Percentiles rank a stretch among this genome's conserved stretches.
phyloP scores from a whole-genome alignment of 2,888 invertebrate species.

The Chelonus formosanus region DNA sequence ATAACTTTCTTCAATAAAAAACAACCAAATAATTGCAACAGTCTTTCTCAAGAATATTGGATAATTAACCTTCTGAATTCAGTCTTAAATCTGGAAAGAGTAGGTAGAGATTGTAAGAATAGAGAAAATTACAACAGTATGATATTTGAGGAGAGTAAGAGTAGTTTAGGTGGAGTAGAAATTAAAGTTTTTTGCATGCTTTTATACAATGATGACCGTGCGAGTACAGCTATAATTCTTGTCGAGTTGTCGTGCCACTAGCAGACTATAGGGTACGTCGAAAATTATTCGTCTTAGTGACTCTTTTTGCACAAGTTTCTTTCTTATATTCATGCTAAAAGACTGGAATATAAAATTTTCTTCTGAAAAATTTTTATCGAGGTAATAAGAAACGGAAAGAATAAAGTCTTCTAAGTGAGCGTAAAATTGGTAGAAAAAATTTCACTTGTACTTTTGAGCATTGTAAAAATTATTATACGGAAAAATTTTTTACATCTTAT shows the following conservation, averaged over 20 bases:
- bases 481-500: too few relatives aligned
- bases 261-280: constrained; percentile 23
- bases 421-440: too few relatives aligned
- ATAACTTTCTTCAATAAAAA: too few relatives aligned
- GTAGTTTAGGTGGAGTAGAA: constrained; percentile 49
- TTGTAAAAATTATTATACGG: too few relatives aligned
- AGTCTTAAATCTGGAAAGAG: constrained; percentile 29
- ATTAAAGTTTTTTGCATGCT: constrained; percentile 43
- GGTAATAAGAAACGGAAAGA: too few relatives aligned
- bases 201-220: constrained; percentile 31
- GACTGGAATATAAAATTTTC: neutral
- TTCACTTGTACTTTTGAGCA: too few relatives aligned
- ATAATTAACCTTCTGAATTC: constrained; percentile 37
- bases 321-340: neutral
- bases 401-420: too few relatives aligned
- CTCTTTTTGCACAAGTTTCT: neutral
- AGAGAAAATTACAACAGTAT: constrained; percentile 37
- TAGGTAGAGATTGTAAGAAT: neutral
- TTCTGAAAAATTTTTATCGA: neutral
- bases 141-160: constrained; percentile 32
- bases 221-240: constrained; percentile 36
- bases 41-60: too few relatives aligned
- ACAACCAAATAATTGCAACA: too few relatives aligned
- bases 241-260: neutral
- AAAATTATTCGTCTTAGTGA: constrained; percentile 15